Percentiles rank a stretch among this genome's conserved stretches.
These are phyloP conservation scores for Atrina japonica DNA, from an alignment of 2,888 invertebrate species.

Conservation along the genomic window DNA sequence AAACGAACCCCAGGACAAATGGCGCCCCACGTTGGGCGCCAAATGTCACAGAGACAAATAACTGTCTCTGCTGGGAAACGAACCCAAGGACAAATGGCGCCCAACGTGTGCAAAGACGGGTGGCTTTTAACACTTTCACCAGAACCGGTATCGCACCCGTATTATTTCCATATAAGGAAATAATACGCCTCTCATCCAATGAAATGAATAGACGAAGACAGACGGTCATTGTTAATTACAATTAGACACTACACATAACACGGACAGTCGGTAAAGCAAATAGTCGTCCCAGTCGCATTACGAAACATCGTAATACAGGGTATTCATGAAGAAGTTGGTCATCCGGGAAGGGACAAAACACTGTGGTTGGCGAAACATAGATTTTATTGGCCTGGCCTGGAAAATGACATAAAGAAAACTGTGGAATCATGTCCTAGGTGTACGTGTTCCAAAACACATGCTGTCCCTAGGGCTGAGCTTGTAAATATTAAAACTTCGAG, in stretches of 20 bases:
- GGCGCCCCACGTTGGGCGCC: too few relatives aligned
- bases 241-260: conserved; percentile 7
- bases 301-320: conserved; percentile 4
- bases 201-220: too few relatives aligned
- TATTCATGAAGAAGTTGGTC: conserved; percentile 8
- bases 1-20: too few relatives aligned
- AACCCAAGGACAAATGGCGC: too few relatives aligned
- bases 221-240: too few relatives aligned
- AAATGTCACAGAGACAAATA: too few relatives aligned
- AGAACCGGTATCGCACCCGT: too few relatives aligned
- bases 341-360: conserved; percentile 14
- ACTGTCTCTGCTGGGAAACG: too few relatives aligned
- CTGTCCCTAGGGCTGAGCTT: conserved; percentile 12
- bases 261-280: conserved; percentile 5
- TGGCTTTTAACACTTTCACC: too few relatives aligned
- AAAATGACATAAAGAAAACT: not conserved
- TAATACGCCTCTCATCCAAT: too few relatives aligned
- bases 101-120: too few relatives aligned
- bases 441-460: conserved; percentile 18
- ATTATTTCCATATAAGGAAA: too few relatives aligned
- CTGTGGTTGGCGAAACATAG: not conserved
- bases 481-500: conserved; percentile 25
- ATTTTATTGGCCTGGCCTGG: conserved; percentile 12
- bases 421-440: conserved; percentile 15
- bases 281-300: conserved; percentile 17